These are phyloP conservation scores for Adelphocoris suturalis DNA, from an alignment of 2,888 invertebrate species.

Conservation along the genomic window DNA sequence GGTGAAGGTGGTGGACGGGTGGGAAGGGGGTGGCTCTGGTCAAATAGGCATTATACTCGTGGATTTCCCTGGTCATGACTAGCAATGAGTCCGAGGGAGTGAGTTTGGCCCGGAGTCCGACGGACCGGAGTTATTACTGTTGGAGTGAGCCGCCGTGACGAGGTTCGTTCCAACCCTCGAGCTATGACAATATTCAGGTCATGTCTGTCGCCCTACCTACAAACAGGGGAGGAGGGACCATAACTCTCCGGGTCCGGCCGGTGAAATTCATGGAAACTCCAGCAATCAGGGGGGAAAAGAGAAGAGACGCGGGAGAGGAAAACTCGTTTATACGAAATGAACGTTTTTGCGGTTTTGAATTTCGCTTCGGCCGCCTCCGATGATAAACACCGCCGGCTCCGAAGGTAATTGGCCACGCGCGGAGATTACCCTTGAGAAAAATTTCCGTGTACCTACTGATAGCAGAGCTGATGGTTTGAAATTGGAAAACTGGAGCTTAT, in stretches of 20 bases:
- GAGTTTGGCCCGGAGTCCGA: not conserved
- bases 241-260: not conserved
- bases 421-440: not conserved
- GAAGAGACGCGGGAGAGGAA: not conserved
- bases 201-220: slow-evolving; percentile 40
- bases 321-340: slow-evolving; percentile 36
- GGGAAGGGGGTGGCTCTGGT: not conserved
- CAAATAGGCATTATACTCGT: slow-evolving; percentile 44
- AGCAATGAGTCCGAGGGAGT: slow-evolving; percentile 41
- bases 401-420: not conserved
- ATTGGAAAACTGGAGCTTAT: too few relatives aligned
- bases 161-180: not conserved
- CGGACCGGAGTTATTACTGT: slow-evolving; percentile 26
- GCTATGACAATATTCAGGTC: slow-evolving; percentile 37
- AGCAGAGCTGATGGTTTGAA: too few relatives aligned
- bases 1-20: not conserved
- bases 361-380: not conserved
- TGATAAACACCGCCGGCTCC: slow-evolving; percentile 19
- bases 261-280: slow-evolving; percentile 34
- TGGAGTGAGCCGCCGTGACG: slow-evolving; percentile 26
- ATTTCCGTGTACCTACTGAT: too few relatives aligned
- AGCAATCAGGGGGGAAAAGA: not conserved
- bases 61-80: slow-evolving; percentile 49
- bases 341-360: slow-evolving; percentile 42
- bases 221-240: not conserved